Evolutionary conservation across 1,140 invertebrate genomes (phyloP), one percentile per base, ranked within the genome.

Genomic region (Drosophila bifasciata): DNA sequence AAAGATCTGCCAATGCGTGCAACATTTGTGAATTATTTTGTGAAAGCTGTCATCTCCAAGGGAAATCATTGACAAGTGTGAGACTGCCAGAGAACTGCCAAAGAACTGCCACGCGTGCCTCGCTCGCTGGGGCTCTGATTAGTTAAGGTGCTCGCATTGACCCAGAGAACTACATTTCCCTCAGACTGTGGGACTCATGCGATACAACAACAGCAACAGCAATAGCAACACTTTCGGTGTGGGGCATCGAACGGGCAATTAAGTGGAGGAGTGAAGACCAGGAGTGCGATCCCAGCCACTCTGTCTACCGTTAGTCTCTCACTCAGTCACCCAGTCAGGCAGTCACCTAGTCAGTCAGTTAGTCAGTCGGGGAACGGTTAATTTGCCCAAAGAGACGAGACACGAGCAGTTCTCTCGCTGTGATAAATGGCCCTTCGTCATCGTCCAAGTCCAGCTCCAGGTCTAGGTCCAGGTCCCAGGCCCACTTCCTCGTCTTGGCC

Each of bases 71-170:
- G 68, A 45, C 49, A 15, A 50, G 44, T 50, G 51, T 41, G 56
- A 46, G 59, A 63, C 39, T 66, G 63, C 16, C 21, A 13, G 25
- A 28, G 21, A 16, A 60, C 28, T 36, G 55, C 17, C 8, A 9
- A 21, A 28, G 28, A 21, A 55, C 32, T 21, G 56, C 17, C 11
- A 13, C 71, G 75, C 62, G 76, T 66, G 80, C 76, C 66, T 67
- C 67, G 48, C 62, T 76, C 56, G 50, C 21, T 28, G 50, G 40
- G 36, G 49, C 58, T 85, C 58, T 70, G 73, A 86, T 86, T 86
- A 78, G 83, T 88, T 81, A 73, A 78, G 83, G 81, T 81, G 56
- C 45, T 86, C 83, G 83, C 70, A 81, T 86, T 86, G 83, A 86
- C 83, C 83, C 83, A 86, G 56, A 86, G 83, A 86, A 88, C 83